These are phyloP conservation scores for Macrotus californicus DNA, from an alignment of 2,113 vertebrate genomes.

Conservation along the genomic window DNA sequence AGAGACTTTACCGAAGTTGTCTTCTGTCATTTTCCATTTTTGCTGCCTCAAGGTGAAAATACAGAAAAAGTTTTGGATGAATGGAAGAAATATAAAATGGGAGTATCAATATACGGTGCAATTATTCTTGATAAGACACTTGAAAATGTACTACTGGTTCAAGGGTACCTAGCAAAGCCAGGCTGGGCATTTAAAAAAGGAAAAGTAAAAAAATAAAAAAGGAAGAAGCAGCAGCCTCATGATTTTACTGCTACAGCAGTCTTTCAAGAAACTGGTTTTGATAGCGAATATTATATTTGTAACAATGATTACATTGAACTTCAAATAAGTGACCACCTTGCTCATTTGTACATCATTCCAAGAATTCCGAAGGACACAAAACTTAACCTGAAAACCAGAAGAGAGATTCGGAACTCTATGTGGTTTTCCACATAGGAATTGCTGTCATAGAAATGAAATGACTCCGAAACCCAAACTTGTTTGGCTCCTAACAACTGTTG, in stretches of 20 bases:
- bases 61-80: slow-evolving; percentile 96
- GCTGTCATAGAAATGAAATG: slow-evolving; percentile 96
- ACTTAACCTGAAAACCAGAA: slow-evolving; percentile 96
- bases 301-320: slow-evolving; percentile 94
- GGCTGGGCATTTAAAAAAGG: slow-evolving; percentile 99
- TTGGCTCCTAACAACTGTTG: slow-evolving; percentile 97
- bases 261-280: slow-evolving; percentile 96
- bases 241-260: slow-evolving; percentile 90
- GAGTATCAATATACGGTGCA: slow-evolving; percentile 97
- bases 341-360: slow-evolving; percentile 96
- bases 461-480: slow-evolving; percentile 94
- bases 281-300: slow-evolving; percentile 94
- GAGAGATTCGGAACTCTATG: slow-evolving; percentile 97
- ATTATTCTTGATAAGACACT: slow-evolving; percentile 97
- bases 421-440: slow-evolving; percentile 96
- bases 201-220: too few species aligned
- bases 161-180: slow-evolving; percentile 97
- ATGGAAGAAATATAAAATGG: slow-evolving; percentile 99
- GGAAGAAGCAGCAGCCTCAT: slow-evolving; percentile 94
- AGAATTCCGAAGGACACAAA: slow-evolving; percentile 94
- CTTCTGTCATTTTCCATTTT: slow-evolving; percentile 96
- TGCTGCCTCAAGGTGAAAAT: slow-evolving; percentile 95
- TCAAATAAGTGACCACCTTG: slow-evolving; percentile 93
- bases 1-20: slow-evolving; percentile 98
- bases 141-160: slow-evolving; percentile 94